Evolutionary conservation across 1,140 invertebrate species (phyloP).

Genomic region (Andricus grossulariae): DNA sequence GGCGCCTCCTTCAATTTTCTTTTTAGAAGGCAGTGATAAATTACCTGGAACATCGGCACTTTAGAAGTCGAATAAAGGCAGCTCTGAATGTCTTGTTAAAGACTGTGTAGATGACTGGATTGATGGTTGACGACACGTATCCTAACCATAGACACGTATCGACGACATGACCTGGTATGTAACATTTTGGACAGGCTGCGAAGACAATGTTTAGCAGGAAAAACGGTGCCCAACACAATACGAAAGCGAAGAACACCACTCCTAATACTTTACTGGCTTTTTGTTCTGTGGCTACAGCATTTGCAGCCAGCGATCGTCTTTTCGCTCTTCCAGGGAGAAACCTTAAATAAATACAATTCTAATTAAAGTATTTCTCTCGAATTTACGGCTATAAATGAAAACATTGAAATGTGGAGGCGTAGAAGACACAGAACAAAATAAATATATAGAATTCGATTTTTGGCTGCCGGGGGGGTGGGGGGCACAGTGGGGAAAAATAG

Average conservation of each 20-base stretch:
- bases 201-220: slow-evolving; percentile 91
- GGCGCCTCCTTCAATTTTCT: background rate
- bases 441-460: too few relatives aligned
- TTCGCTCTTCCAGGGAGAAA: slow-evolving; percentile 82
- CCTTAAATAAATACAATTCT: slow-evolving; percentile 67
- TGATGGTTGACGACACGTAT: slow-evolving; percentile 91
- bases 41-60: slow-evolving; percentile 85
- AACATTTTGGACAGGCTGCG: slow-evolving; percentile 83
- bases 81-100: slow-evolving; percentile 92
- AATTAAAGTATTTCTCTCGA: background rate
- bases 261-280: slow-evolving; percentile 90
- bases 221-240: slow-evolving; percentile 93
- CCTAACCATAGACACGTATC: slow-evolving; percentile 91
- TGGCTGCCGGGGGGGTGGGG: too few relatives aligned
- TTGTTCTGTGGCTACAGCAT: slow-evolving; percentile 88
- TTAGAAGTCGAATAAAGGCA: slow-evolving; percentile 86
- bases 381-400: too few relatives aligned
- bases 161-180: slow-evolving; percentile 84
- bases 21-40: background rate
- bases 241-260: slow-evolving; percentile 93
- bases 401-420: too few relatives aligned
- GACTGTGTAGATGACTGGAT: slow-evolving; percentile 91
- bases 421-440: too few relatives aligned
- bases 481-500: too few relatives aligned
- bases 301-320: slow-evolving; percentile 82